Conservation (phyloP, 2,888 invertebrate genomes). For the Zygogramma bicolorata region DNA sequence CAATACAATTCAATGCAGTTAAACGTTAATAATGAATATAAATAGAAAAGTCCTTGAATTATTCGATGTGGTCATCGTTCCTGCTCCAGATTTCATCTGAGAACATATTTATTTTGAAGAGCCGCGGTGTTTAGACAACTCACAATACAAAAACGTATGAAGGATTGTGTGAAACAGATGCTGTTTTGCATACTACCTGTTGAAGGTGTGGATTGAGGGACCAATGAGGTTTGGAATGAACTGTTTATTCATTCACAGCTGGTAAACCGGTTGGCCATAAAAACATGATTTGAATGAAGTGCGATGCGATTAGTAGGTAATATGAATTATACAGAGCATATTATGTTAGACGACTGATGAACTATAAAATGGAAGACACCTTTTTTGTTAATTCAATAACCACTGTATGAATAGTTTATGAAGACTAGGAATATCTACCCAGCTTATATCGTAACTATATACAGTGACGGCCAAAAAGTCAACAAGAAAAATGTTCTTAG, state of each 20-base stretch:
- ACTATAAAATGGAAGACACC: too few species aligned
- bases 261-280: not conserved
- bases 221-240: not conserved
- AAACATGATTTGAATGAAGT: not conserved
- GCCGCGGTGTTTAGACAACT: slow-evolving; percentile 29
- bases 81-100: slow-evolving; percentile 24
- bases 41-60: slow-evolving; percentile 55
- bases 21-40: slow-evolving; percentile 37
- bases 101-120: slow-evolving; percentile 37
- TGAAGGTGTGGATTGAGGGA: not conserved
- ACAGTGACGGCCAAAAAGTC: too few species aligned
- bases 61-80: slow-evolving; percentile 31
- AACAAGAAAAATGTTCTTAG: too few species aligned
- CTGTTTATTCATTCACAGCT: not conserved
- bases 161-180: slow-evolving; percentile 32
- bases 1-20: slow-evolving; percentile 31
- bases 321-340: not conserved
- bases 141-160: slow-evolving; percentile 13
- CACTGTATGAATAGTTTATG: too few species aligned
- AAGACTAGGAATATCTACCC: too few species aligned
- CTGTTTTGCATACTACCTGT: slow-evolving; percentile 7
- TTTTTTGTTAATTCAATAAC: too few species aligned
- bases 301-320: not conserved
- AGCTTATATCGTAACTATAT: too few species aligned
- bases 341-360: too few species aligned